A percentile compares a stretch with the other conserved stretches of the same genome.
Conservation (phyloP, 1,140 invertebrate species). For the Gonioctena quinquepunctata region DNA sequence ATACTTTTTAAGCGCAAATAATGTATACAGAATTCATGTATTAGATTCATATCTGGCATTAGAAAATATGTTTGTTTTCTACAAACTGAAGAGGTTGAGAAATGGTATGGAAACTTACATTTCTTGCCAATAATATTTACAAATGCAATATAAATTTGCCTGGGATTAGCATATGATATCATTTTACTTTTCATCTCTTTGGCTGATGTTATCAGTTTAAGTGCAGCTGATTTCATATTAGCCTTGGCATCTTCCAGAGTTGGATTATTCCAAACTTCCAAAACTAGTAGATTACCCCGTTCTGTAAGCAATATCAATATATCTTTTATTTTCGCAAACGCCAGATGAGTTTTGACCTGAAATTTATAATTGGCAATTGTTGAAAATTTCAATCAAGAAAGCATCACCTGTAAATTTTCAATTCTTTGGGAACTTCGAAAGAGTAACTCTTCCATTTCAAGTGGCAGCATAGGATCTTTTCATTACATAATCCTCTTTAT, state of each 20-base stretch:
- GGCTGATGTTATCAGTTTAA: slow-evolving; percentile 46
- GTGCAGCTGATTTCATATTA: slow-evolving; percentile 41
- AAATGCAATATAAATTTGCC: slow-evolving; percentile 37
- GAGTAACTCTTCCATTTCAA: slow-evolving; percentile 48
- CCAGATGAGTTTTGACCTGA: slow-evolving; percentile 55
- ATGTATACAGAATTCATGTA: no score
- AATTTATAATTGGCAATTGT: slow-evolving; percentile 13
- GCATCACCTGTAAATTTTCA: slow-evolving; percentile 53
- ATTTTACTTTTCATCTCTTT: slow-evolving; percentile 49
- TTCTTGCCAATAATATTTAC: slow-evolving; percentile 33
- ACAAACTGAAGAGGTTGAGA: no score
- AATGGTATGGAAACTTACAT: no score
- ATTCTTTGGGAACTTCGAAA: slow-evolving; percentile 49
- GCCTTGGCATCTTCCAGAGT: slow-evolving; percentile 52
- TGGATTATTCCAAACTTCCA: slow-evolving; percentile 52
- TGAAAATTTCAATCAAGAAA: no score
- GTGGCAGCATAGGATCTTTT: background rate
- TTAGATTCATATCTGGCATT: no score
- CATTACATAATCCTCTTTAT: background rate
- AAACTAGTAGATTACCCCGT: slow-evolving; percentile 46
- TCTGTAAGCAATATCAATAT: slow-evolving; percentile 48
- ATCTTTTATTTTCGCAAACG: slow-evolving; percentile 55
- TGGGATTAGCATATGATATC: slow-evolving; percentile 46
- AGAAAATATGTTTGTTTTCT: no score
- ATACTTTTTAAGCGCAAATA: no score